These are phyloP conservation scores for Phragmatobia fuliginosa DNA, from an alignment of 2,888 invertebrate species.

Conservation along the genomic window DNA sequence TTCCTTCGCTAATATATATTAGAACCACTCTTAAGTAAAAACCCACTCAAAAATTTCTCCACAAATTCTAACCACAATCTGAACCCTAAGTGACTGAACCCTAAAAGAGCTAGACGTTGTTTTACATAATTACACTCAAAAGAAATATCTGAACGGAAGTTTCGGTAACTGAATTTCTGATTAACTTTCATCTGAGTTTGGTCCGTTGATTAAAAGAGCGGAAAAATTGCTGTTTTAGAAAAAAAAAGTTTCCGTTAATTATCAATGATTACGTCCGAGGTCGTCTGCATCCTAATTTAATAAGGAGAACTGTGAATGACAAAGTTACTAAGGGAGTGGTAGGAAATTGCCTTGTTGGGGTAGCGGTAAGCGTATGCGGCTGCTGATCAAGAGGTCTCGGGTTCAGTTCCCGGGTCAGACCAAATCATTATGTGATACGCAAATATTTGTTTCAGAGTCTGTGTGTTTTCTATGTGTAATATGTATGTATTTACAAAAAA, in stretches of 20 bases:
- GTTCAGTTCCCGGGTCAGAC: too few relatives aligned
- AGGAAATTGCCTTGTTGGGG: too few relatives aligned
- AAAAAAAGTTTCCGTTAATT: constrained; percentile 41
- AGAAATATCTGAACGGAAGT: constrained; percentile 14
- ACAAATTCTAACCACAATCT: background rate
- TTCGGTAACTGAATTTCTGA: constrained; percentile 26
- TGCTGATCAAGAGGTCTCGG: too few relatives aligned
- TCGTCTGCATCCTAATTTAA: constrained; percentile 43
- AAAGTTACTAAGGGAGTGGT: constrained; percentile 4
- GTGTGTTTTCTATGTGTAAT: too few relatives aligned
- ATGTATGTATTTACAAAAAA: too few relatives aligned
- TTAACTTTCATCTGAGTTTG: constrained; percentile 13
- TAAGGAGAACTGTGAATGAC: constrained; percentile 35
- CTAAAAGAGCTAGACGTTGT: background rate
- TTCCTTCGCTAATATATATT: too few relatives aligned
- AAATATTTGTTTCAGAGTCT: too few relatives aligned
- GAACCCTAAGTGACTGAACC: background rate
- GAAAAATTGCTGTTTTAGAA: constrained; percentile 17
- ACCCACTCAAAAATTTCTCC: too few relatives aligned
- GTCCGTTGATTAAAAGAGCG: constrained; percentile 42
- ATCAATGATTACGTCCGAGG: constrained; percentile 34
- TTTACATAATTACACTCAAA: constrained; percentile 3
- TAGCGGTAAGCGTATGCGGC: too few relatives aligned
- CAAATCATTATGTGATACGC: too few relatives aligned
- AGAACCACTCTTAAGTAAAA: background rate